Evolutionary conservation across 2,113 vertebrate species (phyloP).

Genomic region (Paracanthobrama guichenoti): DNA sequence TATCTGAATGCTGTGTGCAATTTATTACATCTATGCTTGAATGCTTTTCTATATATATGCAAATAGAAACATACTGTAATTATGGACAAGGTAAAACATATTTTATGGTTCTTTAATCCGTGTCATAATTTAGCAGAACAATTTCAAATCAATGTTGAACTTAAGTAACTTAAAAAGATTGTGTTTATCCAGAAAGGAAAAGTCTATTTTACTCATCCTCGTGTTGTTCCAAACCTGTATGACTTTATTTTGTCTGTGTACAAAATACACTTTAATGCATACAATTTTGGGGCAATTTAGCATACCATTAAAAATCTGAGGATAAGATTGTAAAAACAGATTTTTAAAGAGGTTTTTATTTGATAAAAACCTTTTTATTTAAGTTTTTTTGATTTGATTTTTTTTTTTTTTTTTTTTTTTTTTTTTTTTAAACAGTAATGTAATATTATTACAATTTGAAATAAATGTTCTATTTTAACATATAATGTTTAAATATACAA

Average conservation of each 20-base stretch:
- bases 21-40: conserved; percentile 37
- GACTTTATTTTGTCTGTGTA: not conserved
- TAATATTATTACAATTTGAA: no score
- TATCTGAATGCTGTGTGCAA: conserved; percentile 32
- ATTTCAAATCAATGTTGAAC: conserved; percentile 14
- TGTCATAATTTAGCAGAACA: conserved; percentile 38
- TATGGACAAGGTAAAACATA: conserved; percentile 47
- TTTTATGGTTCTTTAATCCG: conserved; percentile 29
- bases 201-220: not conserved
- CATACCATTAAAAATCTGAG: not conserved
- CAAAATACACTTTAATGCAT: not conserved
- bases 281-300: not conserved
- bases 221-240: not conserved
- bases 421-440: not conserved
- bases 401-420: not conserved
- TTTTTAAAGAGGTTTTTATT: not conserved
- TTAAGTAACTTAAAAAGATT: conserved; percentile 31
- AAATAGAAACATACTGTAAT: conserved; percentile 56
- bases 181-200: not conserved
- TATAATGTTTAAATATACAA: no score
- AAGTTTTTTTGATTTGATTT: no score
- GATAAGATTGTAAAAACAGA: no score
- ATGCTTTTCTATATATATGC: conserved; percentile 58
- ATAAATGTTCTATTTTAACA: no score
- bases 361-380: no score